These are phyloP conservation scores for Atopsyche davidsoni DNA, from an alignment of 1,140 invertebrate species.

Conservation along the genomic window DNA sequence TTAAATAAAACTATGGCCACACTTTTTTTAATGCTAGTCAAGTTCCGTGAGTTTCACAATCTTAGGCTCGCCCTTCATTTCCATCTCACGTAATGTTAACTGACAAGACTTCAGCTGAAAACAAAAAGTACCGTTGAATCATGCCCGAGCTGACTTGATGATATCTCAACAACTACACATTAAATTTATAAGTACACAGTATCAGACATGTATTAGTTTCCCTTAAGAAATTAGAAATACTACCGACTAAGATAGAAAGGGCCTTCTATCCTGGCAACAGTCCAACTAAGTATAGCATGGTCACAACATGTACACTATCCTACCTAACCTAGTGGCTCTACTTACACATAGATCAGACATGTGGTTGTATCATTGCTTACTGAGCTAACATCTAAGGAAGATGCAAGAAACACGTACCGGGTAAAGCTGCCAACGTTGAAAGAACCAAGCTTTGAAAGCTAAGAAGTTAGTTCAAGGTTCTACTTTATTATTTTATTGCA, in stretches of 20 bases:
- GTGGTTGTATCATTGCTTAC: conserved; percentile 28
- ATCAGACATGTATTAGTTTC: conserved; percentile 30
- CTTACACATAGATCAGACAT: conserved; percentile 32
- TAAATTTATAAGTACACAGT: conserved; percentile 30
- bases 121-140: background rate
- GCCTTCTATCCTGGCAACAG: background rate
- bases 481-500: background rate
- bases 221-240: conserved; percentile 19
- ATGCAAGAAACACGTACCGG: conserved; percentile 16
- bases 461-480: background rate
- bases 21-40: no score
- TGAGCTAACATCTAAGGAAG: conserved; percentile 24
- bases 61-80: no score
- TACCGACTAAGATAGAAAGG: conserved; percentile 2
- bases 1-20: no score
- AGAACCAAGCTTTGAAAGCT: conserved; percentile 2
- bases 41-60: no score
- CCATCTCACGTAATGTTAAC: no score
- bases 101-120: no score
- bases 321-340: conserved; percentile 19
- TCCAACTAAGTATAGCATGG: conserved; percentile 17
- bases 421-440: no score
- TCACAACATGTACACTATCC: conserved; percentile 25
- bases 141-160: background rate
- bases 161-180: conserved; percentile 8